phyloP scores from a whole-genome alignment of 2,113 vertebrate genomes.

The Solenodon paradoxus region DNA sequence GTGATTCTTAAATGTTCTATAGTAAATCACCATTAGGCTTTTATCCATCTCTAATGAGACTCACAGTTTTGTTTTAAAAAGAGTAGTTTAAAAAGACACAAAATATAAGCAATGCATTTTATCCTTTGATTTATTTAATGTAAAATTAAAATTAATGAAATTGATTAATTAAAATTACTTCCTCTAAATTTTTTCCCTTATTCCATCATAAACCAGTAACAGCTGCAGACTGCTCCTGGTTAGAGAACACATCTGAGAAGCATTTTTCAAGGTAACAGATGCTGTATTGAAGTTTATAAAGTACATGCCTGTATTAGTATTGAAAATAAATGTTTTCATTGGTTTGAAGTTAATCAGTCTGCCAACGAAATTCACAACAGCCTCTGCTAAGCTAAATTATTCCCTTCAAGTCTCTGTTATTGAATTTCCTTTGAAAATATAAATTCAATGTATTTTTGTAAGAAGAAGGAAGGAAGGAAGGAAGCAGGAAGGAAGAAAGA shows the following conservation, averaged over 20 bases:
- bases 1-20: not conserved
- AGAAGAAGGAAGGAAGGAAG: no score
- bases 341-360: not conserved
- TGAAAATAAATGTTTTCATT: not conserved
- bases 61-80: not conserved
- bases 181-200: not conserved
- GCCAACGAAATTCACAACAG: not conserved
- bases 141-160: no score
- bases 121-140: not conserved
- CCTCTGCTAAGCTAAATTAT: not conserved
- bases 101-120: not conserved
- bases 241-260: not conserved
- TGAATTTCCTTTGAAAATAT: not conserved
- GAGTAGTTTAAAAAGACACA: not conserved
- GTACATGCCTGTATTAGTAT: not conserved
- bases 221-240: not conserved
- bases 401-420: not conserved
- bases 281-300: not conserved
- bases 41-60: not conserved
- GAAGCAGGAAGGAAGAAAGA: no score
- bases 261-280: not conserved
- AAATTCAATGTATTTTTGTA: no score
- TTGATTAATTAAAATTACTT: no score
- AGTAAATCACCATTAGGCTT: not conserved
- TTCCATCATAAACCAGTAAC: not conserved